These are phyloP conservation scores for Caiman crocodilus DNA, from an alignment of 2,797 vertebrate genomes.

Conservation along the genomic window DNA sequence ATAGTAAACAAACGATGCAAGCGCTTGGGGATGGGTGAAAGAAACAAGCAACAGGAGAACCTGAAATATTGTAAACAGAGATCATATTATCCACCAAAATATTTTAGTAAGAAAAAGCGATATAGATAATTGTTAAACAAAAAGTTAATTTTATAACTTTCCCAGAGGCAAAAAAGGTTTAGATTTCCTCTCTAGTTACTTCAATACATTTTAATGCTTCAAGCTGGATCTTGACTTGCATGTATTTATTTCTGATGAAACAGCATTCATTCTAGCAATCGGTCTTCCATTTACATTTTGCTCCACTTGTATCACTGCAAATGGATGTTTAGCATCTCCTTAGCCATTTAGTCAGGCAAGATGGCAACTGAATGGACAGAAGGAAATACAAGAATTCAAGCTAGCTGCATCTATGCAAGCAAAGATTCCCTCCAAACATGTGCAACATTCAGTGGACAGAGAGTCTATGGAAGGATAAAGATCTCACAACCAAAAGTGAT, in stretches of 20 bases:
- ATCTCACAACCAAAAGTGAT: background rate
- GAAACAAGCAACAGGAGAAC: background rate
- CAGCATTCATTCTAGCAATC: background rate
- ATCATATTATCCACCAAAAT: background rate
- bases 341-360: background rate
- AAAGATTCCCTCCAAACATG: background rate
- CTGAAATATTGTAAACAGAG: background rate
- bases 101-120: background rate
- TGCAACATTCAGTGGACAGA: background rate
- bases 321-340: background rate
- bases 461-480: background rate
- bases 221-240: background rate
- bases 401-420: background rate
- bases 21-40: background rate
- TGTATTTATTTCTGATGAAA: rapidly evolving
- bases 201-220: background rate
- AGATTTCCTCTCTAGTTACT: background rate
- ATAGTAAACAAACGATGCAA: background rate
- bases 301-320: background rate
- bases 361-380: background rate
- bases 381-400: background rate
- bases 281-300: background rate
- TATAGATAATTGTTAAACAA: background rate
- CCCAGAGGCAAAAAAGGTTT: background rate
- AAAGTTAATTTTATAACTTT: background rate